Evolutionary conservation across 2,797 vertebrate genomes (phyloP).

Genomic region (Gymnocypris eckloni): DNA sequence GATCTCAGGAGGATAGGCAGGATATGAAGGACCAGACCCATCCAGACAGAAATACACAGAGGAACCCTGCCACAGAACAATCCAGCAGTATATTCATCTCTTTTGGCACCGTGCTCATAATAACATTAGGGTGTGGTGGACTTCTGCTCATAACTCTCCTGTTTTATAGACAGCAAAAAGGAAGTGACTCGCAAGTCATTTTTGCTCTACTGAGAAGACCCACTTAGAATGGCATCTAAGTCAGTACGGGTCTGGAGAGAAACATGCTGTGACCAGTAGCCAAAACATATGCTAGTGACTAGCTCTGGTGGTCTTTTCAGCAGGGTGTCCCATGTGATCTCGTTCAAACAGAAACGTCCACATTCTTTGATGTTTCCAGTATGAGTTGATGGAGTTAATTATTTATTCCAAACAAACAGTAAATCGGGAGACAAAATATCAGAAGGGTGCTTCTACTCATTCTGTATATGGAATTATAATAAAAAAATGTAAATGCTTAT

Average conservation of each 20-base stretch:
- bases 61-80: slow-evolving; percentile 15
- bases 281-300: background rate
- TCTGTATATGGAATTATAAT: background rate
- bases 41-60: background rate
- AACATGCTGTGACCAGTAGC: background rate
- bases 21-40: slow-evolving; percentile 16
- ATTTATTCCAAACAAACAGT: slow-evolving; percentile 10
- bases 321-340: background rate
- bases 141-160: slow-evolving; percentile 53
- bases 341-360: slow-evolving; percentile 22
- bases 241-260: background rate
- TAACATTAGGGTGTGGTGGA: slow-evolving; percentile 49
- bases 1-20: slow-evolving; percentile 23
- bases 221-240: background rate
- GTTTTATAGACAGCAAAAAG: slow-evolving; percentile 50
- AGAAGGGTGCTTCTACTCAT: background rate
- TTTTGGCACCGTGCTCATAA: slow-evolving; percentile 36
- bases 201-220: background rate
- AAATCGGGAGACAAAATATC: background rate
- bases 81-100: slow-evolving; percentile 12
- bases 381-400: slow-evolving; percentile 26
- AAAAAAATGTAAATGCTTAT: too few species aligned
- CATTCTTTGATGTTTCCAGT: slow-evolving; percentile 17
- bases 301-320: slow-evolving; percentile 12
- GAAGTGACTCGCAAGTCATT: slow-evolving; percentile 29